Evolutionary conservation across 2,113 vertebrate species (phyloP), one percentile per base, ranked within the genome.

Genomic region (Etheostoma spectabile): DNA sequence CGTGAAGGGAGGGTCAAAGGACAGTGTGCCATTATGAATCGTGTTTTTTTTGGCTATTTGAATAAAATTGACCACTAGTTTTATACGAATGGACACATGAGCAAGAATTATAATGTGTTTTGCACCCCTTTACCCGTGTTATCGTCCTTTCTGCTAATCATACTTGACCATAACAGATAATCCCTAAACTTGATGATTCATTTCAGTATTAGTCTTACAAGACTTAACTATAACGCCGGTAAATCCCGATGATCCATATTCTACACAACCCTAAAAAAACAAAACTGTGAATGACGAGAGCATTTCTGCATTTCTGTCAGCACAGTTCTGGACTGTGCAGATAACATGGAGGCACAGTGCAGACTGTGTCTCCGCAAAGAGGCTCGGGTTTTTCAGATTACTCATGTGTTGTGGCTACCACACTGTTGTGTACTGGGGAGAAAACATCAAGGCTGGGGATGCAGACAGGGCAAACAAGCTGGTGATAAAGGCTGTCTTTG

Each of bases 401-500:
- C 84, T 84, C 69, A 24, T 77, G 81, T 83, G 42, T 74, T 84
- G 66, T 79, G 57, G 79, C 74, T 60, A 60, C 76, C 55, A 52
- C 64, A 62, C 66, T 80, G 51, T 66, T 59, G 77, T 69, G 19
- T 80, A 59, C 80, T 75, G 73, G 60, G 52, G 59, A 86, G 68
- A 80, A 75, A 86, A 86, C 81, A 86, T 72, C 74, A 80, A 81
- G 80, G 79, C 73, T 63, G 46, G 70, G 82, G 74, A 69, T 70
- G 87, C 81, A 85, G 86, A 77, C 85, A 85, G 82, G 68, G 85
- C 80, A 82, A 86, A 89, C 80, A 81, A 67, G 67, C 82, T n/a
- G 66, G 68, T 81, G 83, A 93, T 90, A 86, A 86, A 88, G 84
- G 76, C 56, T 42, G 56, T 19, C 74, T 92, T 89, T 90, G 83